Conservation (phyloP, 2,888 invertebrate species). For the Rhagonycha fulva region DNA sequence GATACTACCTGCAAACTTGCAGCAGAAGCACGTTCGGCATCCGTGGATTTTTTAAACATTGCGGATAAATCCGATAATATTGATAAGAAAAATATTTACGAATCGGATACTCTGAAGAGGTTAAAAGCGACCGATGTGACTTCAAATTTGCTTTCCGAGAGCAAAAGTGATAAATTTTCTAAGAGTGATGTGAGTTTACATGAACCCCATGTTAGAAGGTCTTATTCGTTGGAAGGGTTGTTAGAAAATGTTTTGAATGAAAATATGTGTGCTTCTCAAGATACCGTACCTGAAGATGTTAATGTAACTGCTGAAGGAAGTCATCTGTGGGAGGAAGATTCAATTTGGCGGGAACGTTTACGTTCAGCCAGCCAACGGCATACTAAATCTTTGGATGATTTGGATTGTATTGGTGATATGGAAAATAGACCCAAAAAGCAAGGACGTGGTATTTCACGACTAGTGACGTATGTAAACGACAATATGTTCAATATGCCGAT, state of each 20-base stretch:
- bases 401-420: conserved; percentile 62
- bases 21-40: conserved; percentile 64
- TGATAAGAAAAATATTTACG: conserved; percentile 74
- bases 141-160: conserved; percentile 50
- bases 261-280: conserved; percentile 27
- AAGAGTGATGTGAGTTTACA: conserved; percentile 16
- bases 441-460: conserved; percentile 61
- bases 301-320: conserved; percentile 60
- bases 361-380: conserved; percentile 79
- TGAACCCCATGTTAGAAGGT: conserved; percentile 54
- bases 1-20: conserved; percentile 59
- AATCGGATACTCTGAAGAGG: conserved; percentile 66
- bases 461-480: conserved; percentile 80
- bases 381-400: conserved; percentile 81
- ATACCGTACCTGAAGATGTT: neutral
- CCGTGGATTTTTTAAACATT: conserved; percentile 68
- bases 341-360: conserved; percentile 79
- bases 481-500: conserved; percentile 61
- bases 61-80: conserved; percentile 68
- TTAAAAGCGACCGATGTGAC: conserved; percentile 62
- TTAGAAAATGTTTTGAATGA: conserved; percentile 58
- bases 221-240: conserved; percentile 64
- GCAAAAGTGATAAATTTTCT: conserved; percentile 46
- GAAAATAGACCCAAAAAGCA: conserved; percentile 45
- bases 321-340: conserved; percentile 83